phyloP scores from a whole-genome alignment of 2,797 vertebrate species.

The Anolis apletophallus region DNA sequence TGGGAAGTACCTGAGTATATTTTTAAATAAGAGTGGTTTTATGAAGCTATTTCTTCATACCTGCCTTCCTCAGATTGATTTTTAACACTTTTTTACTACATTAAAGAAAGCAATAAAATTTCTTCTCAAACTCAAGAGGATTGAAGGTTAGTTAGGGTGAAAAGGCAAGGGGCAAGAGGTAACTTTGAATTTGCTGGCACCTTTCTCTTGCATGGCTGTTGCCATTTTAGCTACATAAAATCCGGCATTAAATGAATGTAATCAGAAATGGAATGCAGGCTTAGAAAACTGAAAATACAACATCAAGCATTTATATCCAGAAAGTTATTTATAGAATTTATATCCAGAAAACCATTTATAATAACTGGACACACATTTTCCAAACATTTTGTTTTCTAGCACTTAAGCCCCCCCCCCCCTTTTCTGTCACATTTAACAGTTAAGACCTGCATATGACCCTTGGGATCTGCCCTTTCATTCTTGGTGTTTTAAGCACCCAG shows the following conservation, averaged over 20 bases:
- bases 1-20: background rate
- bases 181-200: background rate
- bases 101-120: background rate
- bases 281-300: background rate
- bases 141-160: background rate
- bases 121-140: background rate
- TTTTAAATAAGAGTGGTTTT: background rate
- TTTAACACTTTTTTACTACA: background rate
- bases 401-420: background rate
- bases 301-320: no score
- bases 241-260: background rate
- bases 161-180: no score
- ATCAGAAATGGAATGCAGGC: background rate
- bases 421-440: background rate
- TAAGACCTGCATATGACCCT: background rate
- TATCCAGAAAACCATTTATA: no score
- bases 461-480: background rate
- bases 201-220: background rate
- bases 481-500: background rate
- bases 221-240: background rate
- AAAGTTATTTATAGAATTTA: no score
- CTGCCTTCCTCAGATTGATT: background rate
- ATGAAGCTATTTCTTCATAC: background rate
- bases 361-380: background rate
- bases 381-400: background rate